phyloP scores from a whole-genome alignment of 2,113 vertebrate genomes.

The Phaethon lepturus region DNA sequence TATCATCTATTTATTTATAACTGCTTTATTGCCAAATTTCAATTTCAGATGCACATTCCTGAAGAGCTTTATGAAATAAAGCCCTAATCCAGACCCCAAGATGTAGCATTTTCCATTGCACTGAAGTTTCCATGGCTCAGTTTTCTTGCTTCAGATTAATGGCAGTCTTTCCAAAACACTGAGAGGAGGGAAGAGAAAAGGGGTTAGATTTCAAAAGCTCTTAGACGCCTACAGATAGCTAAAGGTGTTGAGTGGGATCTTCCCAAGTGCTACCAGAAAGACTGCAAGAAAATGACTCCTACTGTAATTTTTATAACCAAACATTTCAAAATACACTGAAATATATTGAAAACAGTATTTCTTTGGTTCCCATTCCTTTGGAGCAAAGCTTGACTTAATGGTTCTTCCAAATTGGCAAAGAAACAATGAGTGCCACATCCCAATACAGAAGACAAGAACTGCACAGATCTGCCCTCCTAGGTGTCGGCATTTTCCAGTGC shows the following conservation, averaged over 20 bases:
- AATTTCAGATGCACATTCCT: not conserved
- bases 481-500: not conserved
- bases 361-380: not conserved
- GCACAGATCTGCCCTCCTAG: not conserved
- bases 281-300: not conserved
- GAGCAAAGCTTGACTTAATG: not conserved
- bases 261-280: not conserved
- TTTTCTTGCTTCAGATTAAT: not conserved
- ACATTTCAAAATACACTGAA: not conserved
- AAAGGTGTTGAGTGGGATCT: constrained; percentile 20
- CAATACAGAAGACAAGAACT: not conserved
- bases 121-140: not conserved
- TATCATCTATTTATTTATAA: not conserved
- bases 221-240: not conserved
- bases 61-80: not conserved
- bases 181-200: constrained; percentile 12
- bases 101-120: not conserved
- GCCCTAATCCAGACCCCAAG: not conserved
- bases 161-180: constrained; percentile 4
- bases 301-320: not conserved
- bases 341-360: not conserved
- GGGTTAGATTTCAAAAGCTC: constrained; percentile 15
- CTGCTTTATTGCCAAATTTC: not conserved
- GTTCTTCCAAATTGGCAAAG: not conserved
- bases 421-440: not conserved